Base-by-base conservation (phyloP, 2,888 invertebrate species). In the Aplocera efformata region DNA sequence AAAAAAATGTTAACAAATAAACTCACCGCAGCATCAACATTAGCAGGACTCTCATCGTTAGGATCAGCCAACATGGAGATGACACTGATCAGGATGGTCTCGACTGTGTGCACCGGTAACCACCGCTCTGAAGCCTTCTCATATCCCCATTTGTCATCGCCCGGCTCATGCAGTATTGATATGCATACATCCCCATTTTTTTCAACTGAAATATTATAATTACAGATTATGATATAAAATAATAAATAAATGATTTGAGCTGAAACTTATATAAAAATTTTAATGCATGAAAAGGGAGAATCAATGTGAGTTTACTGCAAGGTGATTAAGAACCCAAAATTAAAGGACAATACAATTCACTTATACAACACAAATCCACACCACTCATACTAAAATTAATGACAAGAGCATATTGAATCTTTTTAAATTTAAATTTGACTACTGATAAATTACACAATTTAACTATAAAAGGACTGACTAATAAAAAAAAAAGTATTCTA, bases 31-130 rank as follows among this genome's bases (percentile, higher is more conserved):
- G 99, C 98, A 91, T 99, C 99, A 67, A 99, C 98, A 90, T 99
- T 99, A 71, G 99, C 99, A 58, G 98, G 98, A 80, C 98, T 98
- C 89, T 99, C 98, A 81, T 98, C 98, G 80, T 99, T 99, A 51
- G 99, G 99, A 90, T 99, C 98, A 57, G 98, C 98, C 78, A 99
- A 91, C 98, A 99, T 98, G 75, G 98, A 98, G 89, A 99, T 99
- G 77, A 99, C 99, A 81, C 98, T 98, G 90, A 98, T 96, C 83
- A 99, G 92, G 80, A 99, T 99, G 58, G 98, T 98, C 90, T 98
- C 98, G 67, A 98, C 99, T 58, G 99, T 98, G 88, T 99, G 99
- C 53, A 99, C 98, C 24, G 99, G 98, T 78, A 98, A 89, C 99
- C 99, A 99, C 82, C 99, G 92, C 85, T 99, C 99, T 42, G 96